phyloP scores from a whole-genome alignment of 2,888 invertebrate species.

The Tanypteryx hageni region DNA sequence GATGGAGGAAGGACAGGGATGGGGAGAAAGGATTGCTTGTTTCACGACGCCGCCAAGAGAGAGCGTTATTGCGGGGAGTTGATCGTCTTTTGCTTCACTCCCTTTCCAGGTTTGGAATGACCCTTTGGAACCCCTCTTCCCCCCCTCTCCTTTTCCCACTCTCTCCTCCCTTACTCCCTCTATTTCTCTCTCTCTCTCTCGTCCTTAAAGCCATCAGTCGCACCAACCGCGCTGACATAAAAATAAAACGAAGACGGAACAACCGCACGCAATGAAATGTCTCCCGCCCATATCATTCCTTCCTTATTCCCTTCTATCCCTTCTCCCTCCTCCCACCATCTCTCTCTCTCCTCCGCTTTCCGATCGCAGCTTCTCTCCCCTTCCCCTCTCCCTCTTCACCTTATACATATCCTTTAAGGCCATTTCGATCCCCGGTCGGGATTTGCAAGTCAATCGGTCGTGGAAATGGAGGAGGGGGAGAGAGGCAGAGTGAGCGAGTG shows the following conservation, averaged over 20 bases:
- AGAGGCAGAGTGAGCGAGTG: no score
- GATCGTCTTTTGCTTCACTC: neutral
- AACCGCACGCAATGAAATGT: neutral
- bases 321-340: neutral
- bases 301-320: neutral
- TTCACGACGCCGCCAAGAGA: slow-evolving; percentile 22
- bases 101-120: slow-evolving; percentile 45
- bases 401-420: slow-evolving; percentile 2
- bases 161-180: neutral
- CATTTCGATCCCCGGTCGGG: neutral
- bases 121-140: neutral
- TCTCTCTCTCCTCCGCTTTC: neutral
- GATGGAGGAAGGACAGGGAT: neutral
- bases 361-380: neutral
- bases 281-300: neutral
- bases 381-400: neutral
- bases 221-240: slow-evolving; percentile 1
- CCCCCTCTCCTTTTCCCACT: neutral
- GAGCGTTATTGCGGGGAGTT: neutral
- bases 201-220: neutral
- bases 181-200: neutral
- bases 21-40: slow-evolving; percentile 34
- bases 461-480: slow-evolving; percentile 1
- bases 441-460: slow-evolving; percentile 59
- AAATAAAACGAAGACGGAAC: neutral